These are phyloP conservation scores for Chaetodon trifasciatus DNA, from an alignment of 2,797 vertebrate genomes.

Conservation along the genomic window DNA sequence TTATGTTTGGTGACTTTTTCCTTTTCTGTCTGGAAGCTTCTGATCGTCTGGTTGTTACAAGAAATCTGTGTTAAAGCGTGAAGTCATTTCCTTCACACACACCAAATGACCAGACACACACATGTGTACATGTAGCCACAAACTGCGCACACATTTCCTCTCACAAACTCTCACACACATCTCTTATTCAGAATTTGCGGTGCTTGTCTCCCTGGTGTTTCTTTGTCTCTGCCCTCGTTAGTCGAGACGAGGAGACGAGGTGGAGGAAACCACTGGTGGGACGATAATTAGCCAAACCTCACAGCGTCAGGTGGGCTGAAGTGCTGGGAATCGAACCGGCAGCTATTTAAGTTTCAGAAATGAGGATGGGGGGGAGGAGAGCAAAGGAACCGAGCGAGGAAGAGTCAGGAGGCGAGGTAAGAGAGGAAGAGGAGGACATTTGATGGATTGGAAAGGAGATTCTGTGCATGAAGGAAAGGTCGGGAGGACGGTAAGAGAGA, in stretches of 20 bases:
- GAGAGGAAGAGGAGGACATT: neutral
- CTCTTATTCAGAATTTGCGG: neutral
- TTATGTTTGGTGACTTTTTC: no score
- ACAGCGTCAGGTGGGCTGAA: neutral
- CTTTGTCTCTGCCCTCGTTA: slow-evolving; percentile 30
- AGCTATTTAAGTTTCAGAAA: neutral
- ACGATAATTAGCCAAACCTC: slow-evolving; percentile 18
- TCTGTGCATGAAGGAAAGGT: neutral
- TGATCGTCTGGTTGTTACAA: no score
- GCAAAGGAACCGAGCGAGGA: neutral
- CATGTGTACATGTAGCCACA: neutral
- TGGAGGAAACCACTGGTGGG: neutral
- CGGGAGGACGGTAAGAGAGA: neutral
- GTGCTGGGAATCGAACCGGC: neutral
- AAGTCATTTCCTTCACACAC: neutral
- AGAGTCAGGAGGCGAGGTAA: neutral
- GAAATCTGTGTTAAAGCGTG: no score
- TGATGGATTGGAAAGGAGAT: neutral
- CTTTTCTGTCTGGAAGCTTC: no score
- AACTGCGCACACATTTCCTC: neutral
- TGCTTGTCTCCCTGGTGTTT: neutral
- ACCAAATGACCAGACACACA: neutral
- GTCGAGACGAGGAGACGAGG: neutral
- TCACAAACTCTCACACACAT: neutral
- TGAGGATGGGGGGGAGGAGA: neutral